Evolutionary conservation across 2,797 vertebrate species (phyloP).

Genomic region (Botia kubotai): DNA sequence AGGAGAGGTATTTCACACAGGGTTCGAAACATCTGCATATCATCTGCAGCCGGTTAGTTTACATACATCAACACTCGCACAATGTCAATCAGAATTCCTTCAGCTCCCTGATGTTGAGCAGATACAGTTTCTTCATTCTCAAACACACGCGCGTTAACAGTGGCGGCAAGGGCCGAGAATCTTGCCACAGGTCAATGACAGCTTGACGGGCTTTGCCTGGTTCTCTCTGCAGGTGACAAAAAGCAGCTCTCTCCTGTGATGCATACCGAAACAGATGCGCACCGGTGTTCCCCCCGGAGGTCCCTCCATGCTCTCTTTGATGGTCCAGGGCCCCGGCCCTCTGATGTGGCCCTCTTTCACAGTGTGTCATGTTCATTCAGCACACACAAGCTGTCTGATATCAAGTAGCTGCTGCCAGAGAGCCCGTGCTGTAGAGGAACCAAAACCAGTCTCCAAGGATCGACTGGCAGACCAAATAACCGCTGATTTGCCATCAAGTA

Average conservation of each 20-base stretch:
- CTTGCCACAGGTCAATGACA: slow-evolving; percentile 63
- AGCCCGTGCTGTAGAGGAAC: slow-evolving; percentile 62
- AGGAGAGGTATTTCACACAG: slow-evolving; percentile 11
- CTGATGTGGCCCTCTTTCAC: slow-evolving; percentile 47
- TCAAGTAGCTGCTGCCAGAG: slow-evolving; percentile 59
- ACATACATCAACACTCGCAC: slow-evolving; percentile 21
- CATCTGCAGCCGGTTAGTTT: slow-evolving; percentile 28
- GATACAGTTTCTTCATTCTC: slow-evolving; percentile 24
- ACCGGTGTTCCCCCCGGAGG: slow-evolving; percentile 40
- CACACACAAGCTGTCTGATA: slow-evolving; percentile 49
- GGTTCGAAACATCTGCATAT: slow-evolving; percentile 20
- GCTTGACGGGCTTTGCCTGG: slow-evolving; percentile 59
- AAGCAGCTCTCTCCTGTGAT: slow-evolving; percentile 55
- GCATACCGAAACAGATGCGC: slow-evolving; percentile 65
- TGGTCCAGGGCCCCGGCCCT: slow-evolving; percentile 53
- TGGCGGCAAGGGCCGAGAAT: slow-evolving; percentile 12
- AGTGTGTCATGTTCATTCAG: slow-evolving; percentile 67
- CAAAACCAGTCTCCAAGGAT: slow-evolving; percentile 63
- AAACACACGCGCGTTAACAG: slow-evolving; percentile 1
- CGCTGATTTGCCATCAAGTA: slow-evolving; percentile 67
- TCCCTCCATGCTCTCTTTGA: slow-evolving; percentile 53
- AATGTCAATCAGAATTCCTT: slow-evolving; percentile 15
- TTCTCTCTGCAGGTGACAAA: slow-evolving; percentile 62
- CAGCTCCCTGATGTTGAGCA: slow-evolving; percentile 28
- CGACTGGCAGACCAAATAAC: slow-evolving; percentile 77